Evolutionary conservation across 2,113 vertebrate species (phyloP), one percentile per base, ranked within the genome.

Genomic region (Semnornis frantzii): DNA sequence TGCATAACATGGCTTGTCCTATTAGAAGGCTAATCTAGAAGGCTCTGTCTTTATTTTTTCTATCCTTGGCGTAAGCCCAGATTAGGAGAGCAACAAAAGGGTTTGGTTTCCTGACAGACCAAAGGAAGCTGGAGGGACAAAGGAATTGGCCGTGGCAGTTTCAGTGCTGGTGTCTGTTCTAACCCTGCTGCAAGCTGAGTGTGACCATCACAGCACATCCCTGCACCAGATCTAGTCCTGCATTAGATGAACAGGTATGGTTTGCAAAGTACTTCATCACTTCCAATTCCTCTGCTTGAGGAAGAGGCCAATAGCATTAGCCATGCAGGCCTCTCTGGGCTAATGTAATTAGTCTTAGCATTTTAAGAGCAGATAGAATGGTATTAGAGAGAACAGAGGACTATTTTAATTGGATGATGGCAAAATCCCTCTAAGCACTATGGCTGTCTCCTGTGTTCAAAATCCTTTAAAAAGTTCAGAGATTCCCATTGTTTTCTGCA

Each of bases 281-380:
- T 86, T 93, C 44, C 92, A 95, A 92, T 79, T 94, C 89, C 89
- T 89, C 92, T 89, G 87, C 91, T 93, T 95, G 87, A 87, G 87
- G 85, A 86, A 94, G 93, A 82, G 80, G 90, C 90, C 86, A 94
- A 96, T 80, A 65, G 91, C 37, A 91, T 94, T 96, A 95, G 89
- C 82, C 68, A 76, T 70, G 91, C 87, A 95, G 93, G 86, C 82
- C 94, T 96, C 93, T 96, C 84, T 85, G 74, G 91, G 85, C 70
- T 96, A 95, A 93, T 94, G 91, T 95, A 96, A 96, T 97, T 95
- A 97, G 95, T 89, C 87, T 81, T 95, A 87, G 39, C 84, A 94
- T 87, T 95, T 93, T 95, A 95, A 95, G 84, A 92, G 74, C 91
- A 94, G 85, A 92, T 93, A 96, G 87, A 94, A 96, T 66, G 83